Evolutionary conservation across 2,797 vertebrate species (phyloP), one percentile per base, ranked within the genome.

Genomic region (Aplochiton taeniatus): DNA sequence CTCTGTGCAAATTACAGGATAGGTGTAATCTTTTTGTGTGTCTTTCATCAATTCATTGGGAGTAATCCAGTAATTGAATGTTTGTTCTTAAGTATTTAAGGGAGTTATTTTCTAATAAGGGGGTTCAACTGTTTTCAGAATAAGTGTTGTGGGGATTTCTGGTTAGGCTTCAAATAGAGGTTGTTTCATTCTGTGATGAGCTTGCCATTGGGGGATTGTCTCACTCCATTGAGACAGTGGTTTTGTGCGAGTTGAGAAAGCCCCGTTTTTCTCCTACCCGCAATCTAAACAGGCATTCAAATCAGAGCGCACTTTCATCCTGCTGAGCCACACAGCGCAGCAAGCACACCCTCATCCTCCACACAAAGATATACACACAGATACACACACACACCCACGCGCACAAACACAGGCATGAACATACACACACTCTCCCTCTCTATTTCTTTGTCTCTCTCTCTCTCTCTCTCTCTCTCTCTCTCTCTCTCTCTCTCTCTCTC

Each of bases 21-120:
- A 12, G 47, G 31, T 31, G 31, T 2, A 31, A 31, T 6, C 2
- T 31, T 42, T 56, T 56, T 11, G 20, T 8, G 20, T 64, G 70
- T 68, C 54, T 69, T 20, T 53, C 20, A 51, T 72, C 68, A 77
- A 69, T 68, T 79, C 69, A 69, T 71, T 63, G 77, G 41, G 43
- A 20, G 41, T 46, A 68, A 77, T 70, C 61, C 68, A 16, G 9
- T 6, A 17, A 41, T 73, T 51, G 70, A 63, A 75, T 78, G 66
- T 70, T 18, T 70, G 48, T 19, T 54, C 18, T 14, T 68, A 56
- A 77, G 69, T 70, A 58, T 56, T 16, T 45, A 9, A 49, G 47
- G 54, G 54, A 67, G 61, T 67, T 31, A 3, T 31, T 67, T 64
- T 66, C 69, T 52, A 56, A 41, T 63, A 58, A 72, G 53, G 58